phyloP scores from a whole-genome alignment of 2,888 invertebrate genomes.

The Troides oblongomaculatus region DNA sequence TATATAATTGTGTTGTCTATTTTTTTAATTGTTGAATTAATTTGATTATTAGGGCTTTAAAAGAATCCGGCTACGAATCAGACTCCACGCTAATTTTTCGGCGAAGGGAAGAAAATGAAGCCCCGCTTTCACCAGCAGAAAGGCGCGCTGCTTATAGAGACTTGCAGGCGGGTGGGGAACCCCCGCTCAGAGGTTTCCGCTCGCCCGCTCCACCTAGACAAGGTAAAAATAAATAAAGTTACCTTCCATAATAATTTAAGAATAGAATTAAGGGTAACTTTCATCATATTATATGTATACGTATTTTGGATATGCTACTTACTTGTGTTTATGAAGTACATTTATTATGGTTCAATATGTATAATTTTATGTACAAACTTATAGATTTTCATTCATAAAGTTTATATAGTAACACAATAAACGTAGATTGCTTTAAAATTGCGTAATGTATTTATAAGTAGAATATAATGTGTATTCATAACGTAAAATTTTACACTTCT shows the following conservation, averaged over 20 bases:
- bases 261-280: not conserved
- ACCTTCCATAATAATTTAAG: not conserved
- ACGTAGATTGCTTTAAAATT: not conserved
- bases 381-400: not conserved
- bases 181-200: constrained; percentile 94
- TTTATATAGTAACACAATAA: not conserved
- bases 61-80: constrained; percentile 94
- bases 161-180: constrained; percentile 96
- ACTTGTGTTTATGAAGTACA: not conserved
- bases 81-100: constrained; percentile 93
- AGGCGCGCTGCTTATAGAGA: constrained; percentile 91
- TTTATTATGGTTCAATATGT: not conserved
- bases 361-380: not conserved
- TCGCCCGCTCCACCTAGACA: constrained; percentile 88
- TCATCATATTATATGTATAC: not conserved
- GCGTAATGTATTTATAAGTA: not conserved
- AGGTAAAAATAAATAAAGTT: constrained; percentile 70
- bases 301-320: not conserved
- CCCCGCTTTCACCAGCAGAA: constrained; percentile 88
- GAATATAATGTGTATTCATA: not conserved
- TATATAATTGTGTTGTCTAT: too few species aligned
- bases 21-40: not conserved
- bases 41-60: constrained; percentile 83
- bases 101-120: constrained; percentile 84
- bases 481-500: not conserved